A percentile compares a stretch with the other conserved stretches of the same genome.
These are phyloP conservation scores for Pantherophis alleghaniensis DNA, from an alignment of 2,797 vertebrate genomes.

Conservation along the genomic window DNA sequence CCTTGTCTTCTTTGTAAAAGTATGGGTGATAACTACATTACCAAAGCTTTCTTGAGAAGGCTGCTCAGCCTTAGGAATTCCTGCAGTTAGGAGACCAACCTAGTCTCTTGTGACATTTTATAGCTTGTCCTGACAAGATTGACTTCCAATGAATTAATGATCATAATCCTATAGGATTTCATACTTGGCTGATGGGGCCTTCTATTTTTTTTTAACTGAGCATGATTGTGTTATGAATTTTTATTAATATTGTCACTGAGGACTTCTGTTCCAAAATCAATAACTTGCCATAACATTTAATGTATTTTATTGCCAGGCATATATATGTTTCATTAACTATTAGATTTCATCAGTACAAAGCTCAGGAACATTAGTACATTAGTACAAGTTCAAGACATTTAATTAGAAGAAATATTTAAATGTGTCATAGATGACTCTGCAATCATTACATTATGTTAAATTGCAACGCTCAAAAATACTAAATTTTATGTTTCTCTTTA, in stretches of 20 bases:
- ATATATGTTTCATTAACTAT: background rate
- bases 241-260: background rate
- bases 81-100: background rate
- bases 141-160: background rate
- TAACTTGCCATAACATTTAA: background rate
- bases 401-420: background rate
- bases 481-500: conserved; percentile 37
- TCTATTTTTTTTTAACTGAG: background rate
- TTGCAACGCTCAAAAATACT: background rate
- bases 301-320: background rate
- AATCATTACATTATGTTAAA: conserved; percentile 11
- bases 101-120: background rate
- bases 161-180: background rate
- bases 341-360: background rate
- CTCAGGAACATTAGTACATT: background rate
- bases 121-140: background rate
- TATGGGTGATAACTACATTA: background rate
- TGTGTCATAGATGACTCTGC: background rate
- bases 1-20: background rate
- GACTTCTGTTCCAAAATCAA: background rate
- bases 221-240: background rate
- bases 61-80: background rate
- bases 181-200: background rate
- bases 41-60: background rate
- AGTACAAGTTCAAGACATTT: background rate